Conservation (phyloP, 2,888 invertebrate species). For the Galerucella pusilla region DNA sequence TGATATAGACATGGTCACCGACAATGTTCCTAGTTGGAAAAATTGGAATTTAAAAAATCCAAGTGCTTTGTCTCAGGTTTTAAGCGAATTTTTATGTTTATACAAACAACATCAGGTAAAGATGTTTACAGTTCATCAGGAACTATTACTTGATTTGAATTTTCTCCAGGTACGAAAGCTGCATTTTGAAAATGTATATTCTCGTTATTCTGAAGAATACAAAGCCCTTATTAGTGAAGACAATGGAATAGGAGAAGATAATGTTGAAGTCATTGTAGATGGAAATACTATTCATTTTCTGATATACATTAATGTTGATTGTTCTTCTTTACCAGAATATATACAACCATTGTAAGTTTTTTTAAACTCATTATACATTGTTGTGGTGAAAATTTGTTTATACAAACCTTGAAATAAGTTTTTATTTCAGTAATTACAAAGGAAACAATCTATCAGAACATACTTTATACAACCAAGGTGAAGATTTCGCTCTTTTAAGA, state of each 20-base stretch:
- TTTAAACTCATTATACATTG: conserved; percentile 2
- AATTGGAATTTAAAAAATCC: conserved; percentile 75
- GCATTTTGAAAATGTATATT: conserved; percentile 67
- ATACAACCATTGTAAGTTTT: conserved; percentile 53
- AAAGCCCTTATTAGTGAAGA: conserved; percentile 70
- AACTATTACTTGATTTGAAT: background rate
- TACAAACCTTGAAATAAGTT: background rate
- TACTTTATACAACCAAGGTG: conserved; percentile 49
- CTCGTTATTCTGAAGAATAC: conserved; percentile 73
- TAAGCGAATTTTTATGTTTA: conserved; percentile 71
- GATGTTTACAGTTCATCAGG: background rate
- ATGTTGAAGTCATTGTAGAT: conserved; percentile 75
- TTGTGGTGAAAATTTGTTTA: too few species aligned
- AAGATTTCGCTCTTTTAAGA: conserved; percentile 55
- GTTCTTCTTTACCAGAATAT: conserved; percentile 71
- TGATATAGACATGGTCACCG: conserved; percentile 68
- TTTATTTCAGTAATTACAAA: conserved; percentile 12
- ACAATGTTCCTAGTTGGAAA: conserved; percentile 70
- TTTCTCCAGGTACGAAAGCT: conserved; percentile 53
- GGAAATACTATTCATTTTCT: conserved; percentile 69
- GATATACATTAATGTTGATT: conserved; percentile 74
- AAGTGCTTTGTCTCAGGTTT: conserved; percentile 70
- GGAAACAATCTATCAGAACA: conserved; percentile 31
- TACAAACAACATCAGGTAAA: conserved; percentile 75
- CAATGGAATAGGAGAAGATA: conserved; percentile 67